Evolutionary conservation across 2,113 vertebrate genomes (phyloP), one percentile per base, ranked within the genome.

Genomic region (Donacobius atricapilla): DNA sequence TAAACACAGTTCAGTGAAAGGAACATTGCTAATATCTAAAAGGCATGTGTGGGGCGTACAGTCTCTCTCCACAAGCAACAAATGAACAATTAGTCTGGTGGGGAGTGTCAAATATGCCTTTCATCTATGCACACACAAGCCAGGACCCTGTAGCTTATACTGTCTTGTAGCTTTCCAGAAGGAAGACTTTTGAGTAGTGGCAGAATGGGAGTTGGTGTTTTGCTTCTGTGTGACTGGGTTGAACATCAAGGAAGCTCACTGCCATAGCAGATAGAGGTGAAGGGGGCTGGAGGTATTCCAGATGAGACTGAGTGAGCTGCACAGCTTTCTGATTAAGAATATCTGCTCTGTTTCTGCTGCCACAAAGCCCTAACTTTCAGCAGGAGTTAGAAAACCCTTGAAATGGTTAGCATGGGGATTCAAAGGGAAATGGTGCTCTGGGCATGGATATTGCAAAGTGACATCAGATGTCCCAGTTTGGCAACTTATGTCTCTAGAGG

Each of bases 81-180:
- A 87, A 60, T 40, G 27, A 60, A 50, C 39, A 57, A 9, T 79
- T 69, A 68, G 25, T 50, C 48, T 75, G 24, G 18, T 63, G 48
- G 27, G 37, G 30, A 15, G 17, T 93, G 79, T 57, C 60, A 89
- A 76, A 87, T 93, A 76, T 54, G 89, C 66, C 54, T 93, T 89
- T 94, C 66, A 66, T 83, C 84, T 96, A 57, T 93, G 90, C 94
- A 96, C 78, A 80, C 58, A 76, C 45, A 78, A 89, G 35, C 47
- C 50, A 83, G 71, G 73, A 85, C 33, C 28, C 58, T 70, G 50
- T 93, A 69, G 81, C 73, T 89, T 93, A 44, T 83, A 39, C 48
- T 72, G 0, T 25, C 24, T 83, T 85, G 66, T 72, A 73, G 81
- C 75, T 94, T 87, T 89, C 54, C 33, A 23, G 56, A 35, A 77